Evolutionary conservation across 2,113 vertebrate species (phyloP).

Genomic region (Hippocampus barbouri): DNA sequence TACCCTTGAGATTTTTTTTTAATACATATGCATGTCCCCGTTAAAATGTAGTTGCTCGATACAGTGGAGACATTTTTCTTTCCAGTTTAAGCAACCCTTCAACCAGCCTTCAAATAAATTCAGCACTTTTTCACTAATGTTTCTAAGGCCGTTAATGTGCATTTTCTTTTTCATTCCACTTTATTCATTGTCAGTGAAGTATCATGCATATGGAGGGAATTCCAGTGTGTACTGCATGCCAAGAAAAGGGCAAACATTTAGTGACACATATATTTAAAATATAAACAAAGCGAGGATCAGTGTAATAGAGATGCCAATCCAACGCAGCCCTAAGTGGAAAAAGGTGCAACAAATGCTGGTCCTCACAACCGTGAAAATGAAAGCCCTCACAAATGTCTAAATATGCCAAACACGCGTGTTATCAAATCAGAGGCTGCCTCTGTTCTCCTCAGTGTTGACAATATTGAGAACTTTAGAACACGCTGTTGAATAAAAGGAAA

Average conservation of each 20-base stretch:
- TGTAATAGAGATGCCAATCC: conserved; percentile 29
- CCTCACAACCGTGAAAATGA: conserved; percentile 49
- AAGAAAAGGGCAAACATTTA: not conserved
- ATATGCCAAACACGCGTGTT: conserved; percentile 43
- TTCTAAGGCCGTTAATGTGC: not conserved
- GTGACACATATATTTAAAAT: conserved; percentile 3
- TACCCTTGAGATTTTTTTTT: not conserved
- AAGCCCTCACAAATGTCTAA: conserved; percentile 54
- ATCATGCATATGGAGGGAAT: not conserved
- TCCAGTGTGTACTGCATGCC: conserved; percentile 1
- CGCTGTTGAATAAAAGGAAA: conserved; percentile 31
- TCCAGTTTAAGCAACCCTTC: not conserved
- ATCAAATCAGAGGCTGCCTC: conserved; percentile 61
- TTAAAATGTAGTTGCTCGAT: not conserved
- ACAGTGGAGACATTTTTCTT: not conserved
- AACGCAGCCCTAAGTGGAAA: conserved; percentile 46
- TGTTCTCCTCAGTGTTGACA: conserved; percentile 41
- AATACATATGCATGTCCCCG: not conserved
- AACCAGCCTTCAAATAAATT: not conserved
- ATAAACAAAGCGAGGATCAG: conserved; percentile 10
- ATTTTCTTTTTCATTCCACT: not conserved
- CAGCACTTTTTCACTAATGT: not conserved
- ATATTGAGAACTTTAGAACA: conserved; percentile 45
- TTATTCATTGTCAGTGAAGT: not conserved
- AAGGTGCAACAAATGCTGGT: conserved; percentile 44